These are phyloP conservation scores for Brachystomella parvula DNA, from an alignment of 1,140 invertebrate species.

Conservation along the genomic window DNA sequence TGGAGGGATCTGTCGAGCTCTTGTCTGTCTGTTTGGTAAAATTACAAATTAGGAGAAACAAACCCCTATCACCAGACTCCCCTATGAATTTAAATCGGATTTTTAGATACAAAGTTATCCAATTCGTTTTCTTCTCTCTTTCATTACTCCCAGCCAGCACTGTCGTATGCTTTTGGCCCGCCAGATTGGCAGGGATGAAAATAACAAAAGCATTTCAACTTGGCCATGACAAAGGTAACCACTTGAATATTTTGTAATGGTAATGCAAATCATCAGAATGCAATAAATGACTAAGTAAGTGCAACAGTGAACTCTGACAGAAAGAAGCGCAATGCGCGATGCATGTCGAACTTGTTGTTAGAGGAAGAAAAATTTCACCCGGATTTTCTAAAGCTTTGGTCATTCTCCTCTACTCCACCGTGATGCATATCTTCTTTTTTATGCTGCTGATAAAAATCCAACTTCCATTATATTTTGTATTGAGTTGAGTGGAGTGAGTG, in stretches of 20 bases:
- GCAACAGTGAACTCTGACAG: not conserved
- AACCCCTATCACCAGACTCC: constrained; percentile 19
- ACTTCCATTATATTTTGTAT: no score
- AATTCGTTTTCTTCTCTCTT: constrained; percentile 11
- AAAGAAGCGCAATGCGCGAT: not conserved
- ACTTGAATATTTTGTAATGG: not conserved
- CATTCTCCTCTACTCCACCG: no score
- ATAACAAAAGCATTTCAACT: constrained; percentile 10
- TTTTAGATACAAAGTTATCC: no score
- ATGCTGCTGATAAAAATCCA: no score
- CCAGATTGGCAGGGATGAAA: constrained; percentile 7
- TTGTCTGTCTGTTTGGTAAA: constrained; percentile 11
- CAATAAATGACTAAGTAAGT: not conserved
- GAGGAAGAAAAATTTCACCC: not conserved
- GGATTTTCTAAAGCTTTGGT: not conserved
- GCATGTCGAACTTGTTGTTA: not conserved
- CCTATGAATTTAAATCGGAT: constrained; percentile 31
- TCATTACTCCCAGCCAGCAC: constrained; percentile 8
- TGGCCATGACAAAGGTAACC: not conserved
- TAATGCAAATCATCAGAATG: not conserved
- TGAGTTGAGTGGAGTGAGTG: no score
- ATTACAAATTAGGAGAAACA: constrained; percentile 27
- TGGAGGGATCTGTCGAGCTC: not conserved
- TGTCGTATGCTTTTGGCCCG: no score
- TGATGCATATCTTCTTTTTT: no score